Evolutionary conservation across 2,797 vertebrate genomes (phyloP), one percentile per base, ranked within the genome.

Genomic region (Holocentrus rufus): DNA sequence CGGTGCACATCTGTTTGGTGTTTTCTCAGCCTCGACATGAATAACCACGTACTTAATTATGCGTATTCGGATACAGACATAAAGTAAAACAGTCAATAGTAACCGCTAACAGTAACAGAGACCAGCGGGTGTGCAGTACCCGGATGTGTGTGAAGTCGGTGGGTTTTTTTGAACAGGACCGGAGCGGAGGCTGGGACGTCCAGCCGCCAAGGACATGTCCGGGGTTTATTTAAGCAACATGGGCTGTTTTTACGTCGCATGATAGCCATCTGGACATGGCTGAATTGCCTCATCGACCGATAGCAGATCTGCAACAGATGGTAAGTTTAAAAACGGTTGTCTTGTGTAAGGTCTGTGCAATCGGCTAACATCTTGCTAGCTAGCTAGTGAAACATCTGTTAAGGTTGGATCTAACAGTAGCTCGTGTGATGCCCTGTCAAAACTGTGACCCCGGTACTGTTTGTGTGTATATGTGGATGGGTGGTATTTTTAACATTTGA

Each of bases 301-400:
- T 70, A 53, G 50, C 65, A 13, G 39, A 47, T n/a, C 20, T 31
- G 59, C 18, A 36, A 55, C 54, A 83, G 54, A 89, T 64, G 89
- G 88, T 91, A 77, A 82, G 85, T 34, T 58, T 31, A 0, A n/a
- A 34, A 1, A 25, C 30, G 11, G 7, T 57, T 64, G 25, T 42
- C 34, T 42, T 42, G 34, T 42, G 39, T 42, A 11, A 3, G 11
- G 3, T 42, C 39, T 36, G 6, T 36, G 9, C n/a, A 27, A 27
- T 27, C 4, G 4, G 25, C 25, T 27, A 27, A 4, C 25, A 36
- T 7, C 10, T 36, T 20, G 4, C 8, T 36, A 23, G 4, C 8
- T 31, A 39, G 13, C 18, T 50, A 5, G 57, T 13, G 36, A 5
- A 11, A 39, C 3, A 50, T 5, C 15, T 22, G 53, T 72, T 30